Evolutionary conservation across 2,797 vertebrate genomes (phyloP), one percentile per base, ranked within the genome.

Genomic region (Emydoidea blandingii): DNA sequence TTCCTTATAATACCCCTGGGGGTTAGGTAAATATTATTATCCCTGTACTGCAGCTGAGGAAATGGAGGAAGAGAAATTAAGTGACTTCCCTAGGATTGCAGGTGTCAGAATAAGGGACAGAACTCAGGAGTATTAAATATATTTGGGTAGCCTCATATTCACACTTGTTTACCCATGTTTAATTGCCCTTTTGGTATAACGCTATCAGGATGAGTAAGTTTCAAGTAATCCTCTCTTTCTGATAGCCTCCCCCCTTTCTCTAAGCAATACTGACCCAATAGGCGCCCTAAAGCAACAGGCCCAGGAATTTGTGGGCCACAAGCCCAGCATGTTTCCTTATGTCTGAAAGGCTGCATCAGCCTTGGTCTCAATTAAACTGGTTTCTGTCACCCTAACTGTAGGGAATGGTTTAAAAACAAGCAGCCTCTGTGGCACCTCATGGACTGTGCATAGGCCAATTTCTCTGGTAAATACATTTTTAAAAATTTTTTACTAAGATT

Each of bases 131-230:
- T 41, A 23, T 41, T 37, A 72, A 72, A 72, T 88, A n/a, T 85
- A 1, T 81, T 85, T 80, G 23, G 62, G 27, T 52, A 72, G 91
- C 72, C 72, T 90, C 21, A 9, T 88, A 88, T 94, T 79, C 87
- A 86, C 21, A 56, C 11, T 47, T 15, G 18, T 49, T 78, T 41
- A 6, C 37, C 37, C 68, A 41, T 44, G 37, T 44, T 44, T 44
- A 41, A 74, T 12, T 44, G 25, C 4, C 57, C 79, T 91, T 89
- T 87, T 83, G 21, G 59, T 50, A 53, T 11, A 78, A 47, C 6
- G 82, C 50, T 85, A 90, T 68, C 90, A 85, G 57, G 62, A 94
- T 57, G 9, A 94, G 23, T 50, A 86, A 50, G 52, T 87, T 95
- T 92, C 88, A 89, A 47, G 1, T 82, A 92, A 88, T 86, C 18